These are phyloP conservation scores for Acropora tenuis DNA, from an alignment of 64 coral and sea anemone species.

Conservation along the genomic window DNA sequence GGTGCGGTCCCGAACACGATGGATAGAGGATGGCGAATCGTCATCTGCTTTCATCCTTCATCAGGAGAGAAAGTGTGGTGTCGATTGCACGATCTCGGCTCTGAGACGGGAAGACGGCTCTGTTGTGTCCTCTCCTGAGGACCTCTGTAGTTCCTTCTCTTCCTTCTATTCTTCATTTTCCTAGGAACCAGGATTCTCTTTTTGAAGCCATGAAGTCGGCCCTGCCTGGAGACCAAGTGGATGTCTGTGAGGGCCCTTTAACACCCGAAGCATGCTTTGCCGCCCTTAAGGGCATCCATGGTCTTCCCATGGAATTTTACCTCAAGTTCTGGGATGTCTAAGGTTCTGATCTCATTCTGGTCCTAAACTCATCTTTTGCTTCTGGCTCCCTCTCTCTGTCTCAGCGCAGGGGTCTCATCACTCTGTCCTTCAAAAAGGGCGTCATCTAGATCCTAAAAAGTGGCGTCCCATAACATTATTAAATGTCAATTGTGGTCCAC, in stretches of 20 bases:
- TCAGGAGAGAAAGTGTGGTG: not conserved
- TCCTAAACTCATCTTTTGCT: slow-evolving; percentile 21
- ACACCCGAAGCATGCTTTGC: not conserved
- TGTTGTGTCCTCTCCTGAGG: not conserved
- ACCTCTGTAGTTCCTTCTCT: not conserved
- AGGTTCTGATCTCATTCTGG: slow-evolving; percentile 14
- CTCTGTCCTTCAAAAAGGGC: slow-evolving; percentile 12
- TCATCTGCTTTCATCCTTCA: slow-evolving; percentile 38
- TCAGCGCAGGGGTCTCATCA: not conserved
- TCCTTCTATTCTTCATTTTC: slow-evolving; percentile 4
- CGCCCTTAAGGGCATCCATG: slow-evolving; percentile 32
- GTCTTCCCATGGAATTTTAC: slow-evolving; percentile 47
- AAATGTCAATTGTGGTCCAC: not conserved
- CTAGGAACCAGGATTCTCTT: not conserved
- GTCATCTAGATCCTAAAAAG: not conserved
- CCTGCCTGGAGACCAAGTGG: not conserved
- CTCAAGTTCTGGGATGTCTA: slow-evolving; percentile 38
- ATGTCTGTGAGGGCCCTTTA: slow-evolving; percentile 14
- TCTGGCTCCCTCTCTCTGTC: not conserved
- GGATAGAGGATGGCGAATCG: slow-evolving; percentile 53
- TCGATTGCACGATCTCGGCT: not conserved
- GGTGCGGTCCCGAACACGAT: slow-evolving; percentile 14
- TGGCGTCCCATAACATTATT: not conserved
- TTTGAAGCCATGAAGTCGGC: not conserved
- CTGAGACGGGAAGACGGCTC: not conserved